Conservation (phyloP, 2,113 vertebrate genomes). For the Ursus arctos region DNA sequence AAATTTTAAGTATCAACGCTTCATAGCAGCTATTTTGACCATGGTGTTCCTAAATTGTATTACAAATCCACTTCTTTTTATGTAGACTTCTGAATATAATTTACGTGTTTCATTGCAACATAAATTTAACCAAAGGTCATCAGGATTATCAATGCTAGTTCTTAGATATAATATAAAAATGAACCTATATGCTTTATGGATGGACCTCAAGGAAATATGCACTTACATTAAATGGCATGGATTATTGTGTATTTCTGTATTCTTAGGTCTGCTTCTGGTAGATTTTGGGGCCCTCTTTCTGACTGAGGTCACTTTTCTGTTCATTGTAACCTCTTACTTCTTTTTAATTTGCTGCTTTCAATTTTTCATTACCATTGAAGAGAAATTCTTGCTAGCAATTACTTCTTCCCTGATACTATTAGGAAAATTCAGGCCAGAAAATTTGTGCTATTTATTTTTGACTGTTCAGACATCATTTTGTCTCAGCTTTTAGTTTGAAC, state of each 20-base stretch:
- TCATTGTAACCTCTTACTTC: not conserved
- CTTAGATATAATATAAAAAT: not conserved
- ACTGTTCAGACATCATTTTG: not conserved
- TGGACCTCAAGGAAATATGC: not conserved
- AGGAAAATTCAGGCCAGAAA: not conserved
- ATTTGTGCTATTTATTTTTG: constrained; percentile 8
- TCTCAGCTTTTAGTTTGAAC: not conserved
- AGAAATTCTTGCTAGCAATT: not conserved
- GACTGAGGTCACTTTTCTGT: not conserved
- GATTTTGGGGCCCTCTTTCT: not conserved
- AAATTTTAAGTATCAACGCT: not conserved
- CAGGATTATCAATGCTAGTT: not conserved
- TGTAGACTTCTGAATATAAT: not conserved
- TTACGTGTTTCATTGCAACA: not conserved
- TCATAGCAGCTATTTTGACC: not conserved
- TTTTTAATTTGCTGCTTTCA: constrained; percentile 23
- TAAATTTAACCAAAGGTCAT: not conserved
- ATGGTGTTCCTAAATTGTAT: not conserved
- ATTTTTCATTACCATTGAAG: not conserved
- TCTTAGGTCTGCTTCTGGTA: not conserved
- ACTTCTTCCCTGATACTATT: not conserved
- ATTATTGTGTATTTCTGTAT: not conserved
- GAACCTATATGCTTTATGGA: not conserved
- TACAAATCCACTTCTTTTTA: not conserved
- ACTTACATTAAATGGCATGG: not conserved